Conservation (phyloP, 2,888 invertebrate genomes). For the Labia minor region DNA sequence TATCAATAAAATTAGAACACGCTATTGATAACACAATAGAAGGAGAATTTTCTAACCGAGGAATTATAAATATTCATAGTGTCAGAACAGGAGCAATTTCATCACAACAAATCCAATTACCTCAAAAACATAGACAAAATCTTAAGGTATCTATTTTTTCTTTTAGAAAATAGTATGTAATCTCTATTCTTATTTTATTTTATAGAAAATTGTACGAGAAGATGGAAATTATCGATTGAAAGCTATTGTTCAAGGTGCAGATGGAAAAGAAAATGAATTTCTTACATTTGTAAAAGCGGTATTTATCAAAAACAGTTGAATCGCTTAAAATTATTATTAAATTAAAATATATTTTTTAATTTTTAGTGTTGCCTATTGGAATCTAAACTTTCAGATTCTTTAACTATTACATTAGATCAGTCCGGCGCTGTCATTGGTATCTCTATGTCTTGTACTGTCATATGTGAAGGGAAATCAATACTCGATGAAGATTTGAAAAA, state of each 20-base stretch:
- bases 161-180: background rate
- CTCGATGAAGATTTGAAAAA: constrained; percentile 38
- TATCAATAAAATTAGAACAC: constrained; percentile 59
- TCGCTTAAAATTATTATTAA: background rate
- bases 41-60: constrained; percentile 51
- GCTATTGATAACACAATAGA: constrained; percentile 44
- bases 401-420: constrained; percentile 70
- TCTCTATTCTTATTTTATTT: constrained; percentile 26
- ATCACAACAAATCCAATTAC: constrained; percentile 50
- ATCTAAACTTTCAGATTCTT: constrained; percentile 62
- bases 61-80: constrained; percentile 59
- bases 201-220: constrained; percentile 50
- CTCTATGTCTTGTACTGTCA: constrained; percentile 41
- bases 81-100: constrained; percentile 52
- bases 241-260: constrained; percentile 54
- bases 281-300: constrained; percentile 71
- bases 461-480: constrained; percentile 38
- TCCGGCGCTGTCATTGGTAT: constrained; percentile 68
- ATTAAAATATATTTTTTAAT: constrained; percentile 27
- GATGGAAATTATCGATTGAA: constrained; percentile 66
- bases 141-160: constrained; percentile 41
- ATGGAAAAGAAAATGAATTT: constrained; percentile 55
- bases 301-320: constrained; percentile 32
- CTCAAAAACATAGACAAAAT: constrained; percentile 43
- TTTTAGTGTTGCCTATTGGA: constrained; percentile 60